These are phyloP conservation scores for Eurois occulta DNA, from an alignment of 2,888 invertebrate genomes.

Conservation along the genomic window DNA sequence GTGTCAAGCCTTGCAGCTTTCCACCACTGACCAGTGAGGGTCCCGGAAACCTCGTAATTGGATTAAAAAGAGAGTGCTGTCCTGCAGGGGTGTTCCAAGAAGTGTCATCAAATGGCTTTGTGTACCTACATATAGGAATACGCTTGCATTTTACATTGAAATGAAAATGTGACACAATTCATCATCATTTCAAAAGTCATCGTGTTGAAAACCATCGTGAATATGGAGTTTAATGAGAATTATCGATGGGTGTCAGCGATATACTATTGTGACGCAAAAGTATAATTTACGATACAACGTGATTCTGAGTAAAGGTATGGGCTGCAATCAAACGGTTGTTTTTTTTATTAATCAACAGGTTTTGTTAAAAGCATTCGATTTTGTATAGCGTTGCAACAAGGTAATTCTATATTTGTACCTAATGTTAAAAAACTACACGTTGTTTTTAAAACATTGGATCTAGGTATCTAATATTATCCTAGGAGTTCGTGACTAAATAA, in stretches of 20 bases:
- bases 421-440: neutral
- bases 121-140: neutral
- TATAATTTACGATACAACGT: conserved; percentile 9
- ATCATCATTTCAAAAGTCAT: conserved; percentile 16
- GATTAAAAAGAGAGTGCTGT: conserved; percentile 72
- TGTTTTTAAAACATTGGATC: neutral
- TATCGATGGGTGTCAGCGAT: conserved; percentile 44
- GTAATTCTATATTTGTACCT: neutral
- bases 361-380: neutral
- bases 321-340: neutral
- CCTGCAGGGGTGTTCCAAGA: conserved; percentile 55
- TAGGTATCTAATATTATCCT: no score
- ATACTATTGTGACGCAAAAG: conserved; percentile 25
- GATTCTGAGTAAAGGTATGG: neutral
- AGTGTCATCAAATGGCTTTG: conserved; percentile 8
- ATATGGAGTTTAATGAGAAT: conserved; percentile 42
- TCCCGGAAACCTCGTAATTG: conserved; percentile 71
- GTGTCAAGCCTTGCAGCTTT: conserved; percentile 72
- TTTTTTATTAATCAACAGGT: conserved; percentile 21
- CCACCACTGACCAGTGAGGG: conserved; percentile 66
- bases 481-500: no score
- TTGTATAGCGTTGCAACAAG: neutral
- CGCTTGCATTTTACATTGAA: neutral
- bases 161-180: conserved; percentile 11
- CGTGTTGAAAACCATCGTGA: conserved; percentile 10